phyloP scores from a whole-genome alignment of 2,888 invertebrate species.

The Ptilodon capucinus region DNA sequence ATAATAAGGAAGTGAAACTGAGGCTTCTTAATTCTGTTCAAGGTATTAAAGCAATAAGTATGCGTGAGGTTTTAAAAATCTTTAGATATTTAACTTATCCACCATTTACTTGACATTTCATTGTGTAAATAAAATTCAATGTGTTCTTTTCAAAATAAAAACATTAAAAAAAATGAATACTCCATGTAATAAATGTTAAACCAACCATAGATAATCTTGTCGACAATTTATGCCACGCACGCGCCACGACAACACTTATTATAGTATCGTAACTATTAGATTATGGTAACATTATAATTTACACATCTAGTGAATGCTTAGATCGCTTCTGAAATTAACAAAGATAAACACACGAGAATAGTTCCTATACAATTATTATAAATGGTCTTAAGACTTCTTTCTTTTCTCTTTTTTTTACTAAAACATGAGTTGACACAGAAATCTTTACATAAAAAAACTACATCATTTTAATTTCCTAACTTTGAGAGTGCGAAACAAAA shows the following conservation, averaged over 20 bases:
- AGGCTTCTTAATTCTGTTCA: no score
- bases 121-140: neutral
- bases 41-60: no score
- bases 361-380: conserved; percentile 56
- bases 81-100: no score
- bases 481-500: no score
- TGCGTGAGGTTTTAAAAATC: no score
- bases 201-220: no score
- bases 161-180: neutral
- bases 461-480: no score
- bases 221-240: neutral
- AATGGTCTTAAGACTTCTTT: conserved; percentile 24
- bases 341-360: conserved; percentile 37
- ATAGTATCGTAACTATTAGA: conserved; percentile 26
- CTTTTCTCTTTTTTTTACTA: conserved; percentile 24
- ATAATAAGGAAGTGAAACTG: no score
- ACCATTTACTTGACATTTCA: neutral
- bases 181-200: no score
- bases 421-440: conserved; percentile 15
- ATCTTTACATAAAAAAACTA: conserved; percentile 5
- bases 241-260: neutral
- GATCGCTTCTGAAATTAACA: conserved; percentile 59
- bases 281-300: conserved; percentile 18
- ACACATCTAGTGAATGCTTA: conserved; percentile 49
- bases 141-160: neutral